These are phyloP conservation scores for Erinaceus europaeus DNA, from an alignment of 2,113 vertebrate genomes.

Conservation along the genomic window DNA sequence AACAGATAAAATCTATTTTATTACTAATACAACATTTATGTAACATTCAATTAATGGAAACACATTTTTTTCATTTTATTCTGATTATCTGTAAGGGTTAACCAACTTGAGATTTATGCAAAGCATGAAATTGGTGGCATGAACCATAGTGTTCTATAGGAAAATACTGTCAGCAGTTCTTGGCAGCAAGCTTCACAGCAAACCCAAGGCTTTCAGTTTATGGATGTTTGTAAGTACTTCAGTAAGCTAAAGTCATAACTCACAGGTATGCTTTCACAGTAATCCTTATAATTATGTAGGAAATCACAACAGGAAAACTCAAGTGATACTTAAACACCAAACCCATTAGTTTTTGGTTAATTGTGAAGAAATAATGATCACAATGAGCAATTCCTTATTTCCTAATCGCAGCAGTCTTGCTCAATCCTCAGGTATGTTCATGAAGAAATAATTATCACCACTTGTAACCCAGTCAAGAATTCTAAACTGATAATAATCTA, in stretches of 20 bases:
- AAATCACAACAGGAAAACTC: conserved; percentile 48
- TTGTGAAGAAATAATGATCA: conserved; percentile 52
- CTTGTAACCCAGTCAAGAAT: conserved; percentile 58
- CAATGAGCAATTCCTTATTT: conserved; percentile 61
- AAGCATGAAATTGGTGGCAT: conserved; percentile 51
- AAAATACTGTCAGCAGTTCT: conserved; percentile 40
- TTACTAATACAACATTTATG: conserved; percentile 66
- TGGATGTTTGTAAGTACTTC: conserved; percentile 19
- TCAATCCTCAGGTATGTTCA: conserved; percentile 66
- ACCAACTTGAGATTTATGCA: conserved; percentile 55
- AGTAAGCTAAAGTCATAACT: conserved; percentile 25
- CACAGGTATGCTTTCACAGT: conserved; percentile 36
- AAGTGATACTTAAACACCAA: conserved; percentile 41
- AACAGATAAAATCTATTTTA: conserved; percentile 60
- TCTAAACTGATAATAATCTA: conserved; percentile 57
- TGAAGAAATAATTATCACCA: conserved; percentile 50
- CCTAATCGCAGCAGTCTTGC: conserved; percentile 47
- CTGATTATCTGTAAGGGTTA: conserved; percentile 61
- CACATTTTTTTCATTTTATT: conserved; percentile 72
- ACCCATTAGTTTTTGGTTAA: conserved; percentile 42
- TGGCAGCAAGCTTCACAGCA: neutral
- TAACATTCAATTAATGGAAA: conserved; percentile 74
- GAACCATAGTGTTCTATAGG: conserved; percentile 7
- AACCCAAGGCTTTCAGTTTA: neutral
- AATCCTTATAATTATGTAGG: conserved; percentile 46